phyloP scores from a whole-genome alignment of 2,888 invertebrate genomes.

The Platycnemis pennipes region DNA sequence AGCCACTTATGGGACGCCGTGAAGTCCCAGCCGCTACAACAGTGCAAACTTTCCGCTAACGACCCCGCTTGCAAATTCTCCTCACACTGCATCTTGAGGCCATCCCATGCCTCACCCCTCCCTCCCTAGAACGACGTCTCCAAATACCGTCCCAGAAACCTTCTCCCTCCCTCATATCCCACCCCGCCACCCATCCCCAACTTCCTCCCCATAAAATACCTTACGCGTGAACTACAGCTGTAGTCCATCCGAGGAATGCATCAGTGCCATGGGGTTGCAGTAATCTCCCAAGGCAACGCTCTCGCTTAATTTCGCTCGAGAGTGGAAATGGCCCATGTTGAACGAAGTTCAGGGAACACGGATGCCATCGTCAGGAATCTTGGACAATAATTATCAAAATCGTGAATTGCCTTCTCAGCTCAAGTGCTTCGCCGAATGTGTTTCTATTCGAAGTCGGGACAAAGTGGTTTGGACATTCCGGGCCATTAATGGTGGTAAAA shows the following conservation, averaged over 20 bases:
- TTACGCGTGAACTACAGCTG: background rate
- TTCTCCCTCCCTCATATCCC: background rate
- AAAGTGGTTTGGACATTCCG: background rate
- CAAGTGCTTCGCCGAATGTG: background rate
- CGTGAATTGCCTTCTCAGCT: background rate
- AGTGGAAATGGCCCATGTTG: background rate
- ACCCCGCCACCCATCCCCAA: background rate
- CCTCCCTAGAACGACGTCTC: background rate
- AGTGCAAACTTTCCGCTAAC: conserved; percentile 55
- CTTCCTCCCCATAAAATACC: background rate
- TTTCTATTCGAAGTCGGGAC: background rate
- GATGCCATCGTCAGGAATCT: background rate
- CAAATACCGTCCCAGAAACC: background rate
- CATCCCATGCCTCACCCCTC: background rate
- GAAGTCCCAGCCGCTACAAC: background rate
- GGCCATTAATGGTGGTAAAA: background rate
- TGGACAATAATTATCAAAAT: background rate
- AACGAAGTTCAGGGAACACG: background rate
- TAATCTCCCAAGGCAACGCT: background rate
- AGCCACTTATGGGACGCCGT: conserved; percentile 30
- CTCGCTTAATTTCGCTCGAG: background rate
- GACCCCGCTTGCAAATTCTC: conserved; percentile 33
- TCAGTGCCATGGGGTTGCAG: background rate
- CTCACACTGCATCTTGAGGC: background rate
- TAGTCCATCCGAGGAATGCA: background rate